Evolutionary conservation across 37 sponge, comb jelly and placozoan species (phyloP).

Genomic region (Tethya wilhelma): DNA sequence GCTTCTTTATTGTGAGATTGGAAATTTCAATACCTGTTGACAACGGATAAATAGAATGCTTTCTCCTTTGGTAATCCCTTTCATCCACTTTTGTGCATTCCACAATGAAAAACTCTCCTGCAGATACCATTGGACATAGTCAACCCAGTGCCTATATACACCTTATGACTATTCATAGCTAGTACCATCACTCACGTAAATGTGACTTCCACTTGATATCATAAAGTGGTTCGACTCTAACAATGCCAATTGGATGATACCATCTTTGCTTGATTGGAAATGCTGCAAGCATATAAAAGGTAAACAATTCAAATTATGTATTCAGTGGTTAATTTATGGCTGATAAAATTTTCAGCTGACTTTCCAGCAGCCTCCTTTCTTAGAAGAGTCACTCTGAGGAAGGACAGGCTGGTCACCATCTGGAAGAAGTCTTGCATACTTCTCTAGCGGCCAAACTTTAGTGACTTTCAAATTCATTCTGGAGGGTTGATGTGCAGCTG

Average conservation of each 20-base stretch:
- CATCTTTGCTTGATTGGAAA: constrained; percentile 25
- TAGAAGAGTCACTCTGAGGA: constrained; percentile 6
- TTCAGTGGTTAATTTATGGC: background rate
- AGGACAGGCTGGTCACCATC: background rate
- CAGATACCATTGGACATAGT: background rate
- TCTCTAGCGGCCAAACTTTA: constrained; percentile 68
- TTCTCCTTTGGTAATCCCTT: constrained; percentile 81
- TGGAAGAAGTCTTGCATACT: constrained; percentile 69
- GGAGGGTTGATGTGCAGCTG: too few species aligned
- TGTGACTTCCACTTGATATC: constrained; percentile 46
- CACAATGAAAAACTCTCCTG: constrained; percentile 91
- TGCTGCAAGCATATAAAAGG: constrained; percentile 25
- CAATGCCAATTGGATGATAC: constrained; percentile 40
- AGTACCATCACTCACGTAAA: constrained; percentile 21
- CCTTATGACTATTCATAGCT: background rate
- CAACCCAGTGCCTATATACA: background rate
- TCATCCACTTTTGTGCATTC: constrained; percentile 79
- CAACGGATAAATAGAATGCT: constrained; percentile 82
- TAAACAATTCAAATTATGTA: background rate
- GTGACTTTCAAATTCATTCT: background rate
- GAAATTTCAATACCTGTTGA: constrained; percentile 6
- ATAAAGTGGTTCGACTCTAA: constrained; percentile 53
- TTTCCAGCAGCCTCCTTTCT: constrained; percentile 53
- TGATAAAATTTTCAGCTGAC: constrained; percentile 13
- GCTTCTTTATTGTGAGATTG: background rate